phyloP scores from a whole-genome alignment of 2,888 invertebrate genomes.

The Phalangium opilio region DNA sequence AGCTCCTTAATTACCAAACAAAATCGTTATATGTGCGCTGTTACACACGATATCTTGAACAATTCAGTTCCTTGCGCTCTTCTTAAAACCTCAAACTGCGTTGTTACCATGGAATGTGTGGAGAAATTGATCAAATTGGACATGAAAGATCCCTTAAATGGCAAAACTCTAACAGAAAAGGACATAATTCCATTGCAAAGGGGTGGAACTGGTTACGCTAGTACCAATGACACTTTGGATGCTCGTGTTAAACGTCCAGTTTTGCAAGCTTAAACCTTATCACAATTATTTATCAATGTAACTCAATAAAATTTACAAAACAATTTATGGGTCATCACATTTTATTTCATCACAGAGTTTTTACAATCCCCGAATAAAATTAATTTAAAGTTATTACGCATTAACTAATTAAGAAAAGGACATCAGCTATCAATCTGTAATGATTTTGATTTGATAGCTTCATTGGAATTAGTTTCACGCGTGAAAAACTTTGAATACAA shows the following conservation, averaged over 20 bases:
- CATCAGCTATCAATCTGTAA: too few relatives aligned
- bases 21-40: constrained; percentile 87
- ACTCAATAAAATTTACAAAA: not conserved
- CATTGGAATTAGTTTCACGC: too few relatives aligned
- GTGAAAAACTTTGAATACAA: too few relatives aligned
- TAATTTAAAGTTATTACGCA: too few relatives aligned
- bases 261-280: constrained; percentile 20
- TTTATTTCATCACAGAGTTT: too few relatives aligned
- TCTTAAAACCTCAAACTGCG: constrained; percentile 70
- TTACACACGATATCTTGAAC: constrained; percentile 86
- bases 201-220: constrained; percentile 88
- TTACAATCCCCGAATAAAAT: too few relatives aligned
- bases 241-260: constrained; percentile 31
- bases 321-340: too few relatives aligned
- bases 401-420: too few relatives aligned
- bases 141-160: constrained; percentile 86
- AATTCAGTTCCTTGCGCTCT: constrained; percentile 91
- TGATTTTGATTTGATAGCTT: too few relatives aligned
- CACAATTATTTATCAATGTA: not conserved
- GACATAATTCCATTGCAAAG: constrained; percentile 86
- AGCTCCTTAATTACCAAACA: constrained; percentile 73
- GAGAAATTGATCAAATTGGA: constrained; percentile 93
- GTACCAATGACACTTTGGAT: constrained; percentile 65
- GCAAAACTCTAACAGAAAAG: constrained; percentile 61
- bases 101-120: constrained; percentile 89